These are phyloP conservation scores for Herpetotheres cachinnans DNA, from an alignment of 2,113 vertebrate species.

Conservation along the genomic window DNA sequence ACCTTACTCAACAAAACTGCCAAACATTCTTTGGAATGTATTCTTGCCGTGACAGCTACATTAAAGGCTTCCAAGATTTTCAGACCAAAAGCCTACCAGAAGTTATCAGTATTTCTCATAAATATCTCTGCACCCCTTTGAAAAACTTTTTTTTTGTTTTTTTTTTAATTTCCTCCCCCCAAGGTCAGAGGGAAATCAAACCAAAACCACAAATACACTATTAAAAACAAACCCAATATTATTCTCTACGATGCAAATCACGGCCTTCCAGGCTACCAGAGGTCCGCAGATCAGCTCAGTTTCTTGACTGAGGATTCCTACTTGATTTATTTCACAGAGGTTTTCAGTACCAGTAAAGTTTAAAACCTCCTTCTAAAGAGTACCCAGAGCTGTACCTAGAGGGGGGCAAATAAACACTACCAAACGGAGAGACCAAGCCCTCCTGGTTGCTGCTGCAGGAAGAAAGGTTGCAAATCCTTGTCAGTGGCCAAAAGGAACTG, in stretches of 20 bases:
- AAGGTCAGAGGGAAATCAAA: not conserved
- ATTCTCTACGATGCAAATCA: not conserved
- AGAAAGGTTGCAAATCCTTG: not conserved
- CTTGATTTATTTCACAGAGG: not conserved
- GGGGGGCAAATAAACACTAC: not conserved
- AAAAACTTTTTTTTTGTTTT: not conserved
- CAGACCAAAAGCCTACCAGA: not conserved
- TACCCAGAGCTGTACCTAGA: not conserved
- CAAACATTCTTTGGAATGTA: not conserved
- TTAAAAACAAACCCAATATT: not conserved
- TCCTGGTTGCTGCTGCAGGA: not conserved
- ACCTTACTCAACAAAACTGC: not conserved
- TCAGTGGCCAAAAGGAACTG: not conserved
- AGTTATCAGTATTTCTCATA: not conserved
- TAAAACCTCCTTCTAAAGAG: not conserved
- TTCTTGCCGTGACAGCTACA: not conserved
- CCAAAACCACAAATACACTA: not conserved
- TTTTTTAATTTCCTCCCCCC: rapidly evolving
- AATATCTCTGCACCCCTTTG: not conserved
- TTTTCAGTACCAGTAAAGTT: not conserved
- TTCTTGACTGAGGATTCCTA: not conserved
- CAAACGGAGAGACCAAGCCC: not conserved
- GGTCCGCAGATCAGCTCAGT: not conserved
- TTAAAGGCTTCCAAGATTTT: not conserved
- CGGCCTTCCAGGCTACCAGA: not conserved